Conservation (phyloP, 1,140 invertebrate genomes). For the Drosophila grimshawi region DNA sequence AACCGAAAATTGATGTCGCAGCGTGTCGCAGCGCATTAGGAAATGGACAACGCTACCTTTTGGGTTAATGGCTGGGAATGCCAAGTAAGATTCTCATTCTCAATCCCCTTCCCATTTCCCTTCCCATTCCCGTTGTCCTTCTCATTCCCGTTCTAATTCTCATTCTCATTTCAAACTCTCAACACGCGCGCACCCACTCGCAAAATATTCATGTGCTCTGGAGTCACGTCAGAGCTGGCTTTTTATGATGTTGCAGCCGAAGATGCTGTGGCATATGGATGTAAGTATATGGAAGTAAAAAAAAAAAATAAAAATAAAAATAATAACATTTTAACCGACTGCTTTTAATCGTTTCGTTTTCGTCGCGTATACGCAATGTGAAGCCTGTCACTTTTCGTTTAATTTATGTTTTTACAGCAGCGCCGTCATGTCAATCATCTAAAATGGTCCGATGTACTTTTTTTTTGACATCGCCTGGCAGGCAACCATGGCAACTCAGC, state of each 20-base stretch:
- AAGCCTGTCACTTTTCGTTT: constrained; percentile 36
- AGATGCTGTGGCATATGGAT: constrained; percentile 7
- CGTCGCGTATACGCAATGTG: constrained; percentile 53
- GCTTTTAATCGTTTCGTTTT: constrained; percentile 61
- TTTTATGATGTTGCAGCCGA: constrained; percentile 41
- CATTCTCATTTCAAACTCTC: constrained; percentile 7
- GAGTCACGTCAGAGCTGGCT: constrained; percentile 35
- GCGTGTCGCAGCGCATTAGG: constrained; percentile 60
- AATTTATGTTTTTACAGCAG: constrained; percentile 12
- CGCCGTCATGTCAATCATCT: constrained; percentile 67
- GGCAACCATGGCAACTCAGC: not conserved
- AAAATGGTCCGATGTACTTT: constrained; percentile 63
- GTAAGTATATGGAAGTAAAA: constrained; percentile 1
- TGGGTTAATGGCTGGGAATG: constrained; percentile 7
- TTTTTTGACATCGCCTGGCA: not conserved
- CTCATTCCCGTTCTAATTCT: no score
- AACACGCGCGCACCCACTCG: constrained; percentile 41
- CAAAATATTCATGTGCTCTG: constrained; percentile 36
- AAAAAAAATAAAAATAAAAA: not conserved
- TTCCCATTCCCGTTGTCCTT: no score
- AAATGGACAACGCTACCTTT: constrained; percentile 56
- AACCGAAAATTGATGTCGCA: constrained; percentile 76
- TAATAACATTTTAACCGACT: constrained; percentile 7
- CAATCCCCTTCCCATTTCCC: no score
- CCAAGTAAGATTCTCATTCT: constrained; percentile 30